Conservation (phyloP, 2,113 vertebrate species). For the Tachysurus fulvidraco region DNA sequence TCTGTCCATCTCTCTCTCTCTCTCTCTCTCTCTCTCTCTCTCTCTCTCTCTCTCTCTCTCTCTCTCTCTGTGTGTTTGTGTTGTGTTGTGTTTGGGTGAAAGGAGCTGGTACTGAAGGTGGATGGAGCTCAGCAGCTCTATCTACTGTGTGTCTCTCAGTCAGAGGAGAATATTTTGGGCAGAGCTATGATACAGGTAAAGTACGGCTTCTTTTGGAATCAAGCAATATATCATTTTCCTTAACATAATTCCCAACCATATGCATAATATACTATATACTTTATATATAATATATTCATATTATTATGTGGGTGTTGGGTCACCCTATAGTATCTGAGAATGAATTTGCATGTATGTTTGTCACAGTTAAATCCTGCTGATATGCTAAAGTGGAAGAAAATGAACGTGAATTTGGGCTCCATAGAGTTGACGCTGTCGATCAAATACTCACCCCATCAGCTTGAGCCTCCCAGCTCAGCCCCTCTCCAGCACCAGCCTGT, state of each 20-base stretch:
- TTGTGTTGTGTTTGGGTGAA: slow-evolving; percentile 17
- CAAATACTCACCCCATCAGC: slow-evolving; percentile 66
- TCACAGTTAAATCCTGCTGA: slow-evolving; percentile 61
- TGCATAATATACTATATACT: not conserved
- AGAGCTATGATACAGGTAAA: slow-evolving; percentile 64
- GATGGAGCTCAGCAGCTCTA: slow-evolving; percentile 65
- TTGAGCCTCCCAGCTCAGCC: slow-evolving; percentile 59
- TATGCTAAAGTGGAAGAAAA: slow-evolving; percentile 66
- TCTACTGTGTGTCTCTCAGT: slow-evolving; percentile 67
- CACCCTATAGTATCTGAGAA: not conserved
- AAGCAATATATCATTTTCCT: not conserved
- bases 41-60: not conserved
- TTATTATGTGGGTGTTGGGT: not conserved
- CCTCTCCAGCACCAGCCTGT: slow-evolving; percentile 56
- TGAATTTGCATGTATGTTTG: slow-evolving; percentile 28
- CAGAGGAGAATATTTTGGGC: slow-evolving; percentile 59
- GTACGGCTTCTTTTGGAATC: not conserved
- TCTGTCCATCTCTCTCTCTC: slow-evolving; percentile 6
- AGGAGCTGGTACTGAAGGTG: slow-evolving; percentile 74
- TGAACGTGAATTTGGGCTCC: slow-evolving; percentile 60
- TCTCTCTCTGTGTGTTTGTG: slow-evolving; percentile 22
- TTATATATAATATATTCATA: not conserved
- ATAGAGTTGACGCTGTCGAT: slow-evolving; percentile 67
- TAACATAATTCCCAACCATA: not conserved
- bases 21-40: not conserved